phyloP scores from a whole-genome alignment of 2,113 vertebrate genomes.

The western clawed frog (Xenopus tropicalis) region UCB_Xtro_10.0 CM004446.2:51138501-51139000 shows the following conservation, averaged over 20 bases:
- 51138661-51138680: too few relatives aligned
- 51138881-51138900: not conserved
- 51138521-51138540: too few relatives aligned
- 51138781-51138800: not conserved
- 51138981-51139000: not conserved
- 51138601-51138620: too few relatives aligned
- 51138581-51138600: too few relatives aligned
- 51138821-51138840: constrained; percentile 12
- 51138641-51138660: too few relatives aligned
- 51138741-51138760: not conserved
- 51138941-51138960: not conserved
- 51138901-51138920: not conserved
- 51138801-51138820: constrained; percentile 2
- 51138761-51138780: not conserved
- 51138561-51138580: too few relatives aligned
- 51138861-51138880: not conserved
- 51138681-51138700: too few relatives aligned
- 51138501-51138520: too few relatives aligned
- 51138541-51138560: too few relatives aligned
- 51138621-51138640: too few relatives aligned
- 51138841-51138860: not conserved
- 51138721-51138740: not conserved
- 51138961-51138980: constrained; percentile 3
- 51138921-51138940: not conserved
- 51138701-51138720: too few relatives aligned